Conservation (phyloP, 2,113 vertebrate genomes). For the Myrmophylax atrothorax region DNA sequence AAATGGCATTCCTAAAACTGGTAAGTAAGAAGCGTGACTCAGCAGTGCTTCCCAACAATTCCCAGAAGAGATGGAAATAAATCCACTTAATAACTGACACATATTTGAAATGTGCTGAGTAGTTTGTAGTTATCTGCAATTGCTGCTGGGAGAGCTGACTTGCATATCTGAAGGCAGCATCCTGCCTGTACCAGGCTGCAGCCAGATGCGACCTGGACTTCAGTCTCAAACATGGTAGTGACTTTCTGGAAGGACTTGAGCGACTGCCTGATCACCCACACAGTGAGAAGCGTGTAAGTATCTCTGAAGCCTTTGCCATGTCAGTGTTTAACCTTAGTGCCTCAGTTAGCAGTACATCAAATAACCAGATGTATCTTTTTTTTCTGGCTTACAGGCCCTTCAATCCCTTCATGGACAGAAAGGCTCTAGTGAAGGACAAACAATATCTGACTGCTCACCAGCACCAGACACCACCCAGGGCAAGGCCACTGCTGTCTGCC, state of each 20-base stretch:
- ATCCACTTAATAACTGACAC: constrained; percentile 23
- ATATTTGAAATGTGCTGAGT: constrained; percentile 33
- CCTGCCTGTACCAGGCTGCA: neutral
- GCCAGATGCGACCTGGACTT: neutral
- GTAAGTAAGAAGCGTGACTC: constrained; percentile 37
- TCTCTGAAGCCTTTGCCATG: neutral
- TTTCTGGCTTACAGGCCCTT: neutral
- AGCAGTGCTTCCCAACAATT: constrained; percentile 38
- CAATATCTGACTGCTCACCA: neutral
- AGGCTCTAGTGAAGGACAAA: neutral
- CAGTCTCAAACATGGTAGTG: neutral
- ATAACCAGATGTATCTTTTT: neutral
- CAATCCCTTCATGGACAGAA: neutral
- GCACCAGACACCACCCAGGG: neutral
- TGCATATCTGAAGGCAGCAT: neutral
- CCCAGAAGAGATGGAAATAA: constrained; percentile 48
- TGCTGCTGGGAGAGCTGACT: neutral
- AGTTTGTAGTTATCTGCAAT: neutral
- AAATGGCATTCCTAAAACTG: neutral
- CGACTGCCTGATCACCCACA: fast-evolving
- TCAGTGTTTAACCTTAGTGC: neutral
- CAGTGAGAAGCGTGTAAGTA: fast-evolving
- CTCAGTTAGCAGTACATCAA: neutral
- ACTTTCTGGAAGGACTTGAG: neutral
- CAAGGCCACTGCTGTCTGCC: neutral